phyloP scores from a whole-genome alignment of 1,140 invertebrate species.

The Samia ricini region DNA sequence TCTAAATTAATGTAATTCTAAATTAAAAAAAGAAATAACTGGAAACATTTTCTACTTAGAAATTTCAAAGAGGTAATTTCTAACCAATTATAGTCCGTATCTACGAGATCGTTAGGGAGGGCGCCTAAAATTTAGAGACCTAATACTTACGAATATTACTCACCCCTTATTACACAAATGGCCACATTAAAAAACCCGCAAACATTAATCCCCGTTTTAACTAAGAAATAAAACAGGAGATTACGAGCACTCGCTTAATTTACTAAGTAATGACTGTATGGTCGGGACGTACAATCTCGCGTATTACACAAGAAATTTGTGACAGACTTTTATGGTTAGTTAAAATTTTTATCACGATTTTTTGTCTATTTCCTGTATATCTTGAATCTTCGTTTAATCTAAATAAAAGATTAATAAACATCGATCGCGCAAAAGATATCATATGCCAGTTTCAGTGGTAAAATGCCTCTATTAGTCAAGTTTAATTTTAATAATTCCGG shows the following conservation, averaged over 20 bases:
- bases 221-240: slow-evolving; percentile 7
- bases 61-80: background rate
- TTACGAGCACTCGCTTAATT: slow-evolving; percentile 8
- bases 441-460: too few species aligned
- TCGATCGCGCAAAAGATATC: too few species aligned
- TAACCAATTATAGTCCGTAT: background rate
- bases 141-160: slow-evolving; percentile 2
- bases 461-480: too few species aligned
- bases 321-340: slow-evolving; percentile 54
- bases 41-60: background rate
- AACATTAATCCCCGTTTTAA: slow-evolving; percentile 5
- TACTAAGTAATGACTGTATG: slow-evolving; percentile 4
- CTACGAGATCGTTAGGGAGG: background rate
- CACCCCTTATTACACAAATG: slow-evolving; percentile 6
- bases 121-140: background rate
- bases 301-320: slow-evolving; percentile 43
- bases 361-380: background rate
- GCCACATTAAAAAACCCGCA: slow-evolving; percentile 6
- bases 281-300: slow-evolving; percentile 10
- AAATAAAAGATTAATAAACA: too few species aligned
- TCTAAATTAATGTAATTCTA: background rate
- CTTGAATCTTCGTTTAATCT: too few species aligned
- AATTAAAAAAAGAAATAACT: background rate
- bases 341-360: slow-evolving; percentile 57
- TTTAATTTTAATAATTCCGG: too few species aligned